Percentiles rank a stretch among this genome's conserved stretches.
Evolutionary conservation across 2,888 invertebrate species (phyloP).

Genomic region (Eupithecia insigniata): DNA sequence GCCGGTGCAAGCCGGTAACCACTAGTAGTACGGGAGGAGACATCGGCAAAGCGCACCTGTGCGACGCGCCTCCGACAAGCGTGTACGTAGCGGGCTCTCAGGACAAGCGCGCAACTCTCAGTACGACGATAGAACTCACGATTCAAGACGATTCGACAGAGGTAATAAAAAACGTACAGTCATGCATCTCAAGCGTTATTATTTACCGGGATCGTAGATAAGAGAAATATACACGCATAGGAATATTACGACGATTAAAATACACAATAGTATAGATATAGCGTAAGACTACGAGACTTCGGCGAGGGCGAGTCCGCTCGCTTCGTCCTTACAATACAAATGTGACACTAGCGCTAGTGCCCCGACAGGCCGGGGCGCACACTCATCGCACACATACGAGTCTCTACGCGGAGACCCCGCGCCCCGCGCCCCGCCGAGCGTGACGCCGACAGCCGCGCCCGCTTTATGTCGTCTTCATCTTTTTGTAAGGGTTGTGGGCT

Average conservation of each 20-base stretch:
- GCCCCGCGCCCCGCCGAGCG: conserved; percentile 77
- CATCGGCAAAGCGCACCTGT: conserved; percentile 82
- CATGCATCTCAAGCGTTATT: conserved; percentile 95
- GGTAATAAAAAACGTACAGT: conserved; percentile 90
- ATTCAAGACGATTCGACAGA: conserved; percentile 80
- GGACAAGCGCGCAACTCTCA: conserved; percentile 82
- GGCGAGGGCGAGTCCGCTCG: conserved; percentile 77
- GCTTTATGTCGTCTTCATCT: conserved; percentile 92
- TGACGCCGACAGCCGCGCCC: conserved; percentile 52
- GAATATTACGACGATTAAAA: conserved; percentile 80
- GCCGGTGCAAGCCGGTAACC: conserved; percentile 79
- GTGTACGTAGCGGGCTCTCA: conserved; percentile 83
- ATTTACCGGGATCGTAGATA: conserved; percentile 90
- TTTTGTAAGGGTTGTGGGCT: conserved; percentile 92
- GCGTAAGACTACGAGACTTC: conserved; percentile 82
- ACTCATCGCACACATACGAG: conserved; percentile 75
- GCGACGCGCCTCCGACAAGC: conserved; percentile 80
- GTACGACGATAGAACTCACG: conserved; percentile 78
- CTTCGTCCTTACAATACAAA: conserved; percentile 83
- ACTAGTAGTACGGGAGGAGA: conserved; percentile 78
- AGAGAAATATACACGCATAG: conserved; percentile 84
- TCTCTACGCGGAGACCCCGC: conserved; percentile 83
- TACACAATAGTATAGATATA: conserved; percentile 79
- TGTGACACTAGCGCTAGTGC: conserved; percentile 82
- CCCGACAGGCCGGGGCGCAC: conserved; percentile 80